phyloP scores from a whole-genome alignment of 2,888 invertebrate species.

The Shargacucullia verbasci region DNA sequence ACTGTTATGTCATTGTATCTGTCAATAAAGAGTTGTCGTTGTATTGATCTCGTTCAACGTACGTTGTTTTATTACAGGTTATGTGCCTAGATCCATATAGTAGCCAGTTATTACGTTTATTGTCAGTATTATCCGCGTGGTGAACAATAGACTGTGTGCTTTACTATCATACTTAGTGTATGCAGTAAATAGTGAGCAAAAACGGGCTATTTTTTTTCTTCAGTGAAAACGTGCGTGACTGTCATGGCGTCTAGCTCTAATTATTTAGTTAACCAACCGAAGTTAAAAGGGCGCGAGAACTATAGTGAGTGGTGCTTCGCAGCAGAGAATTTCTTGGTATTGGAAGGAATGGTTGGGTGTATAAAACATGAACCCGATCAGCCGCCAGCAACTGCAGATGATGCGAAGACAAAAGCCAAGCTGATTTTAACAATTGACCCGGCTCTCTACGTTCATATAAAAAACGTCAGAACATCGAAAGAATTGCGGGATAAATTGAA shows the following conservation, averaged over 20 bases:
- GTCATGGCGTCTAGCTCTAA: slow-evolving; percentile 14
- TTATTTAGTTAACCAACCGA: slow-evolving; percentile 19
- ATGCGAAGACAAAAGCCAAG: slow-evolving; percentile 21
- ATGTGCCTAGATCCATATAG: too few relatives aligned
- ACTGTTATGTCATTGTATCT: too few relatives aligned
- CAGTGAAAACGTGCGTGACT: too few relatives aligned
- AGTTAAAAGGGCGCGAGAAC: slow-evolving; percentile 17
- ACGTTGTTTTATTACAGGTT: too few relatives aligned
- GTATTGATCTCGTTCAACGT: too few relatives aligned
- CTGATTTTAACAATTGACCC: slow-evolving; percentile 27
- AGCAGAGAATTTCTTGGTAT: slow-evolving; percentile 26
- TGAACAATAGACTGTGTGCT: too few relatives aligned
- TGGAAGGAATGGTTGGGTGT: slow-evolving; percentile 8
- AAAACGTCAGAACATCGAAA: slow-evolving; percentile 9
- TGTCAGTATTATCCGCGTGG: too few relatives aligned
- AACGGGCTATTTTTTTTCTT: too few relatives aligned
- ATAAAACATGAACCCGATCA: slow-evolving; percentile 7
- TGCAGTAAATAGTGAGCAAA: too few relatives aligned
- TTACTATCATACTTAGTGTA: too few relatives aligned
- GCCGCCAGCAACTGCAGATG: slow-evolving; percentile 1
- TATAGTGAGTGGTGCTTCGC: slow-evolving; percentile 19
- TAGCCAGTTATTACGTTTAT: too few relatives aligned
- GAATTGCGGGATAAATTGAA: slow-evolving; percentile 23
- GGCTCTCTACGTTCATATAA: slow-evolving; percentile 18
- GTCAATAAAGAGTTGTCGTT: too few relatives aligned